Evolutionary conservation across 1,140 invertebrate species (phyloP), one percentile per base, ranked within the genome.

Genomic region (Trichonephila clavata): DNA sequence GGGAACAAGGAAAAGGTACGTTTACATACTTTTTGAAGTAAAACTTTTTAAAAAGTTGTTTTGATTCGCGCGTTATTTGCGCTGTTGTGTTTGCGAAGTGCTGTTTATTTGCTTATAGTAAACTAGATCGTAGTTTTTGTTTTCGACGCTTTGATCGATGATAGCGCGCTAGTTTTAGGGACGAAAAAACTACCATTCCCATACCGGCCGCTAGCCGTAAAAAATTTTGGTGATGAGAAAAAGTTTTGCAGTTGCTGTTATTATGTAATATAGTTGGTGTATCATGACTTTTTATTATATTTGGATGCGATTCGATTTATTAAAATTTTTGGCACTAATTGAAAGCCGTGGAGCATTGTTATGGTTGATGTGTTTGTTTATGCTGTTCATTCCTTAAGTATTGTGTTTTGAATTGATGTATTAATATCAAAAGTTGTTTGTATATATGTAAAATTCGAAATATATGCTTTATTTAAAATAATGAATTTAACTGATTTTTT

Each of bases 151-250:
- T 77, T 32, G 32, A 18, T 39, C 24, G 4, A 77, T 77, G 27
- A 77, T 18, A 32, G 71, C 27, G 71, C 71, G 27, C 3, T 18
- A 39, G 71, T 77, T 77, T 39, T 39, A 2, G 14, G 71, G 27
- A 5, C 14, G 16, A 77, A 18, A 20, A 63, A 16, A 71, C 6
- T 32, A 32, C 27, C 16, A 77, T 77, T 77, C 71, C 71, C 24
- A 77, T 77, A 77, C 71, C 71, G 71, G 71, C 71, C 71, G 71
- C 18, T 0, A 77, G 71, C 27, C 32, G 27, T 77, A 77, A 77
- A 77, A 77, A 77, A 18, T 39, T 77, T 2, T 77, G 14, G 27
- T 39, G 71, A 20, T 18, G 27, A 39, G 32, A 18, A 39, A 77
- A 77, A 77, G 71, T 77, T 39, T 77, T 13, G 32, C 18, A 39